These are phyloP conservation scores for Zootermopsis nevadensis DNA, from an alignment of 2,888 invertebrate genomes.

Conservation along the genomic window DNA sequence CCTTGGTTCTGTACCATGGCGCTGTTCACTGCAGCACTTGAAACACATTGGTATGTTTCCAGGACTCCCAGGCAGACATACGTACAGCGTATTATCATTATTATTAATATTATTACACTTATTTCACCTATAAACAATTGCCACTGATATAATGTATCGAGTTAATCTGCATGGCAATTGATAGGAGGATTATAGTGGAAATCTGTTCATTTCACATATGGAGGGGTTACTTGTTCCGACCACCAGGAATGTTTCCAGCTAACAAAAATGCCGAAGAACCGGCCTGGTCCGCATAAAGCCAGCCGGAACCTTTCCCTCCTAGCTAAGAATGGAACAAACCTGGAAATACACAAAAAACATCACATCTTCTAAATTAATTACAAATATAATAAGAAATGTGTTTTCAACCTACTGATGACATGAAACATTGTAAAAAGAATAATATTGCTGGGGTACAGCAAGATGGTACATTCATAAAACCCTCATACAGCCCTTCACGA, in stretches of 20 bases:
- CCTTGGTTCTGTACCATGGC: constrained; percentile 18
- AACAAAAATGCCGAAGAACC: constrained; percentile 44
- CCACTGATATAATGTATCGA: constrained; percentile 53
- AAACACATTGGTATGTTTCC: constrained; percentile 48
- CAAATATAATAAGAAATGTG: not conserved
- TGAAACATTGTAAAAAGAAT: too few species aligned
- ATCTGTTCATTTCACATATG: constrained; percentile 50
- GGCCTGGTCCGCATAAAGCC: constrained; percentile 48
- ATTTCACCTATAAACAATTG: constrained; percentile 54
- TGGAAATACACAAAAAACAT: constrained; percentile 35
- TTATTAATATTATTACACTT: constrained; percentile 52
- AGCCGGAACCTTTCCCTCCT: constrained; percentile 52
- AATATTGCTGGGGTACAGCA: too few species aligned
- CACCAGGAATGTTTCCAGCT: constrained; percentile 53
- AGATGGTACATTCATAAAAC: too few species aligned
- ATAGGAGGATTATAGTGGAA: constrained; percentile 51
- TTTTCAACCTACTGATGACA: too few species aligned
- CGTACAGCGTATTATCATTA: constrained; percentile 47
- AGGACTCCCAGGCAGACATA: constrained; percentile 50
- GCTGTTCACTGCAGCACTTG: constrained; percentile 37
- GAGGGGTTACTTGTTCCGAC: constrained; percentile 49
- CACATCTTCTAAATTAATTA: not conserved
- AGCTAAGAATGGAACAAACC: constrained; percentile 54
- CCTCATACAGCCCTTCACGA: too few species aligned
- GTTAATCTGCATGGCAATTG: constrained; percentile 52